These are phyloP conservation scores for Eurois occulta DNA, from an alignment of 2,888 invertebrate species.

Conservation along the genomic window DNA sequence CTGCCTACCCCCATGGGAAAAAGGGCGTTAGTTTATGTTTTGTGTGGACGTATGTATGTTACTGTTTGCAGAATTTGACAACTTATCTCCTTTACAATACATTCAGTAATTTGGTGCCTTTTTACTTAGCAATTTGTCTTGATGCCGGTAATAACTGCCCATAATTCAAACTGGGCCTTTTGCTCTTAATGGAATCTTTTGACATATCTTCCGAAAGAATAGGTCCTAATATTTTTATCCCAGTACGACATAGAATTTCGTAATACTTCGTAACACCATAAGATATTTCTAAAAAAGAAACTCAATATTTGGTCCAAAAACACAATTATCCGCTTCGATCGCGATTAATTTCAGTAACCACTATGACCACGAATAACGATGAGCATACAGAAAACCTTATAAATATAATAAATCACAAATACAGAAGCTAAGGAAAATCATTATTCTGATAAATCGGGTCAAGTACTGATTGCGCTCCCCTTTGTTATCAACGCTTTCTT, in stretches of 20 bases:
- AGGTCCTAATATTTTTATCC: not conserved
- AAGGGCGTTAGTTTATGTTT: no score
- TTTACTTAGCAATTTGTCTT: constrained; percentile 11
- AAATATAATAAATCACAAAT: constrained; percentile 39
- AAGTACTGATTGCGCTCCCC: constrained; percentile 57
- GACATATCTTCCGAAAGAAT: constrained; percentile 6
- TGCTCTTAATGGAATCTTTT: constrained; percentile 13
- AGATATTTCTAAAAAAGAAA: not conserved
- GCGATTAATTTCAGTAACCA: constrained; percentile 23
- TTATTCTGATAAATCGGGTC: constrained; percentile 58
- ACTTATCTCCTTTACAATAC: not conserved
- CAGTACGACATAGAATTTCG: not conserved
- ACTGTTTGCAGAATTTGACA: not conserved
- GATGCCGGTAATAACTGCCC: not conserved
- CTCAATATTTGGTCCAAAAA: constrained; percentile 27
- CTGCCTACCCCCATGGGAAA: no score
- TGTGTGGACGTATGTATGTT: no score
- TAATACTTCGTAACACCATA: constrained; percentile 3
- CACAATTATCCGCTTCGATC: constrained; percentile 23
- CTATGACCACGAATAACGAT: constrained; percentile 5
- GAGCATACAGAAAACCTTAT: constrained; percentile 38
- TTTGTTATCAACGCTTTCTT: constrained; percentile 31
- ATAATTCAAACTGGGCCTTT: constrained; percentile 6
- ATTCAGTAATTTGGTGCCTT: not conserved
- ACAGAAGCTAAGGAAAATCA: constrained; percentile 2